A percentile compares a stretch with the other conserved stretches of the same genome.
Conservation (phyloP, 2,113 vertebrate genomes). For the Coryphaenoides rupestris region DNA sequence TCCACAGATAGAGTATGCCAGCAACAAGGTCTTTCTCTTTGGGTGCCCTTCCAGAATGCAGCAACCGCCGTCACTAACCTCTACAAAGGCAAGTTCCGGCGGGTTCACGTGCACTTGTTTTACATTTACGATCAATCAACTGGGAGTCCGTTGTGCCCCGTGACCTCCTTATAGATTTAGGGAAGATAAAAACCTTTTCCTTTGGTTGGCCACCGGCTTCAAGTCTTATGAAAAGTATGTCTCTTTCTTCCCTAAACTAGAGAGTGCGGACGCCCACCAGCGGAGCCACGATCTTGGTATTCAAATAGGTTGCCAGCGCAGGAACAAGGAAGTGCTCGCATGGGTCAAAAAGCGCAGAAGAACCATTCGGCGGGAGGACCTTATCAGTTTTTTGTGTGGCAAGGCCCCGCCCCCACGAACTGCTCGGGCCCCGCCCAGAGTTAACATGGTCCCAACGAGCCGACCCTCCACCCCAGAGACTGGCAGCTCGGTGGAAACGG, state of each 20-base stretch:
- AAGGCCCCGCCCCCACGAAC: constrained; percentile 94
- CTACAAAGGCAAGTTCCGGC: constrained; percentile 85
- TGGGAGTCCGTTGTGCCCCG: not conserved
- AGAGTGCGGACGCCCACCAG: constrained; percentile 93
- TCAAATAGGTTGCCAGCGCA: constrained; percentile 93
- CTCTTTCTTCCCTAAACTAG: constrained; percentile 61
- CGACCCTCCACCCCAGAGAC: constrained; percentile 88
- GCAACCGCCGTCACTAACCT: constrained; percentile 98
- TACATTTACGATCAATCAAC: not conserved
- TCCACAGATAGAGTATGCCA: constrained; percentile 93
- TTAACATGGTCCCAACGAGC: constrained; percentile 92
- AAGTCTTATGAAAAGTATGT: not conserved
- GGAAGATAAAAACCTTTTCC: not conserved
- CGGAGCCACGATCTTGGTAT: constrained; percentile 95
- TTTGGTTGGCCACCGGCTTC: not conserved
- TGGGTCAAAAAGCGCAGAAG: constrained; percentile 98
- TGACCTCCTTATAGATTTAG: not conserved
- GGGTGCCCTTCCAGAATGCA: constrained; percentile 98
- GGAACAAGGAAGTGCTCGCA: constrained; percentile 96
- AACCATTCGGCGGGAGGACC: constrained; percentile 96
- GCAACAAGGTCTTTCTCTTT: constrained; percentile 95
- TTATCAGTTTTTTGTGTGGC: constrained; percentile 98
- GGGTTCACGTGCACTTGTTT: not conserved
- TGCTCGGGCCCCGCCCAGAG: constrained; percentile 88
- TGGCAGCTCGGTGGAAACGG: constrained; percentile 93